Conservation (phyloP, 2,113 vertebrate species). For the Prietella phreatophila region DNA sequence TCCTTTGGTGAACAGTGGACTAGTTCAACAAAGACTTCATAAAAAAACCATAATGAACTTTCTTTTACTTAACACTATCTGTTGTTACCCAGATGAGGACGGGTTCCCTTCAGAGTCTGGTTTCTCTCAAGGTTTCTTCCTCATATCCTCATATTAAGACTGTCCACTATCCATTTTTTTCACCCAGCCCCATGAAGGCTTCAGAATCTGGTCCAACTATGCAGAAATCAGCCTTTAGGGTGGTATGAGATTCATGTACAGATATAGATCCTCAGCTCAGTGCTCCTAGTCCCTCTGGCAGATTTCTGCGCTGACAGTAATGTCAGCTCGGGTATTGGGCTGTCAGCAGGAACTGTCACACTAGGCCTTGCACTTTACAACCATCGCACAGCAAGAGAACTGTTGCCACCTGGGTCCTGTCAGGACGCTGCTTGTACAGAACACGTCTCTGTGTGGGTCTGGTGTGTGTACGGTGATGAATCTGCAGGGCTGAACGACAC, state of each 20-base stretch:
- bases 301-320: constrained; percentile 9
- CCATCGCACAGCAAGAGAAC: constrained; percentile 6
- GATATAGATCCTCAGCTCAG: neutral
- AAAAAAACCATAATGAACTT: too few species aligned
- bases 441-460: neutral
- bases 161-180: neutral
- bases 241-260: neutral
- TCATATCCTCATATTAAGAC: neutral
- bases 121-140: too few species aligned
- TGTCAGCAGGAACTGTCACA: constrained; percentile 25
- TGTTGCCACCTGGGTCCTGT: constrained; percentile 35
- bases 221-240: neutral
- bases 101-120: too few species aligned
- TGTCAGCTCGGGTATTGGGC: neutral
- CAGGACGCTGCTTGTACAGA: constrained; percentile 12
- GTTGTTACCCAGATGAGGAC: too few species aligned
- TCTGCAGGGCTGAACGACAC: constrained; percentile 6
- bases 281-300: neutral
- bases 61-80: too few species aligned
- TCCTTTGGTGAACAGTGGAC: too few species aligned
- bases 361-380: constrained; percentile 20
- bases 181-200: neutral
- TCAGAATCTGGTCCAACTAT: neutral
- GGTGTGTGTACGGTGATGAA: constrained; percentile 30
- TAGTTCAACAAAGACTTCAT: too few species aligned